A percentile compares a stretch with the other conserved stretches of the same genome.
Conservation (phyloP, 2,113 vertebrate species). For the Elephantulus edwardii region DNA sequence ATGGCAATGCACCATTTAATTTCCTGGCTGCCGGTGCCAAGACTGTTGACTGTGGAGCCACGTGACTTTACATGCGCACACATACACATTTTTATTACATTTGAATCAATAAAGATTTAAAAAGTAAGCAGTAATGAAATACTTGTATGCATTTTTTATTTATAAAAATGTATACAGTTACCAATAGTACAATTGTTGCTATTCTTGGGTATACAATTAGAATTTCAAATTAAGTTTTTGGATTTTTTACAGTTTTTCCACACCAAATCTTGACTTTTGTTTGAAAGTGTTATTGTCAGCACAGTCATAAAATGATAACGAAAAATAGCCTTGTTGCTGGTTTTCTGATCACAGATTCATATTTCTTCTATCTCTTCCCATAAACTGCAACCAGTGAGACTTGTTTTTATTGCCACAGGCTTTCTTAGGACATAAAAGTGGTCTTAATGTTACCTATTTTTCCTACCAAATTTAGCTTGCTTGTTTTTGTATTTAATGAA, state of each 20-base stretch:
- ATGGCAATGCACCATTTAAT: no score
- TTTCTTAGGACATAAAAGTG: not conserved
- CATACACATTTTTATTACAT: slow-evolving; percentile 48
- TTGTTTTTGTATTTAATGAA: not conserved
- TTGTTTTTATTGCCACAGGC: not conserved
- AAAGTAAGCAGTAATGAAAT: slow-evolving; percentile 34
- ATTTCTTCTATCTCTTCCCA: not conserved
- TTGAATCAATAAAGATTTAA: slow-evolving; percentile 60
- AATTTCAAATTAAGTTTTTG: not conserved
- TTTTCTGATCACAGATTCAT: not conserved
- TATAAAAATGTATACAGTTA: slow-evolving; percentile 40
- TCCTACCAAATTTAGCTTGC: not conserved
- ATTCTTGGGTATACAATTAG: not conserved
- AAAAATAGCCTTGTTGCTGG: not conserved
- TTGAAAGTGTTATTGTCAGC: not conserved
- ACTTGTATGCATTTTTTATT: slow-evolving; percentile 25
- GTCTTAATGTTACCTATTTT: not conserved
- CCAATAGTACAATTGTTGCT: not conserved
- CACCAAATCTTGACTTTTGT: not conserved
- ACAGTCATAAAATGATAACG: not conserved
- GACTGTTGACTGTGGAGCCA: no score
- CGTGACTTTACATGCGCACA: not conserved
- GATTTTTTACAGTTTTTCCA: not conserved
- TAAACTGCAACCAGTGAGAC: not conserved
- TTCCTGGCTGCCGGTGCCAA: no score